Evolutionary conservation across 2,797 vertebrate species (phyloP).

Genomic region (Siniperca obscura): DNA sequence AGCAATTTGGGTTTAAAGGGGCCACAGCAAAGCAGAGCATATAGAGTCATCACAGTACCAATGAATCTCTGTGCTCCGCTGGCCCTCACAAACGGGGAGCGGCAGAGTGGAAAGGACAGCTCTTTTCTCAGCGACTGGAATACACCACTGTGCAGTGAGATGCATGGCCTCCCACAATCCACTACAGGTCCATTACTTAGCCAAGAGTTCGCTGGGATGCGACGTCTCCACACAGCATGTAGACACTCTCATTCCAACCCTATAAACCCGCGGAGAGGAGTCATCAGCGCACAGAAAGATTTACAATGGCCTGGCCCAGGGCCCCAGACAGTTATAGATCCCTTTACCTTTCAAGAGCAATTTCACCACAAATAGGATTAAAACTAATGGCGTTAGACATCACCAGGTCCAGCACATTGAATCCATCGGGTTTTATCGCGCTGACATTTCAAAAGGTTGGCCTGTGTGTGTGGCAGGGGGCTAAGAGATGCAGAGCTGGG

Average conservation of each 20-base stretch:
- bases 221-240: slow-evolving; percentile 58
- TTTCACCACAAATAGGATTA: slow-evolving; percentile 85
- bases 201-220: slow-evolving; percentile 57
- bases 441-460: slow-evolving; percentile 89
- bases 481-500: slow-evolving; percentile 71
- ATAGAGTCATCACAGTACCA: slow-evolving; percentile 68
- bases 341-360: slow-evolving; percentile 84
- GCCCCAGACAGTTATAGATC: slow-evolving; percentile 81
- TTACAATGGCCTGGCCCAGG: slow-evolving; percentile 69
- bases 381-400: slow-evolving; percentile 87
- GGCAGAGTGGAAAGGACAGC: slow-evolving; percentile 72
- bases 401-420: slow-evolving; percentile 75
- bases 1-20: slow-evolving; percentile 57
- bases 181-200: slow-evolving; percentile 70
- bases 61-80: slow-evolving; percentile 55
- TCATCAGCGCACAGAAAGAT: slow-evolving; percentile 76
- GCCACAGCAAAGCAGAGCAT: slow-evolving; percentile 38
- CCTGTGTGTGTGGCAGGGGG: slow-evolving; percentile 60
- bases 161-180: slow-evolving; percentile 62
- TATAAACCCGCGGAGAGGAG: slow-evolving; percentile 71
- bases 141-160: slow-evolving; percentile 42
- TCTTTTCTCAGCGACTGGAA: slow-evolving; percentile 51
- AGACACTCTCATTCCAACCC: slow-evolving; percentile 63
- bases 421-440: slow-evolving; percentile 81
- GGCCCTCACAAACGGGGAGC: slow-evolving; percentile 48